These are phyloP conservation scores for Diplogasteroides magnus DNA, from an alignment of 1,140 invertebrate species.

Conservation along the genomic window DNA sequence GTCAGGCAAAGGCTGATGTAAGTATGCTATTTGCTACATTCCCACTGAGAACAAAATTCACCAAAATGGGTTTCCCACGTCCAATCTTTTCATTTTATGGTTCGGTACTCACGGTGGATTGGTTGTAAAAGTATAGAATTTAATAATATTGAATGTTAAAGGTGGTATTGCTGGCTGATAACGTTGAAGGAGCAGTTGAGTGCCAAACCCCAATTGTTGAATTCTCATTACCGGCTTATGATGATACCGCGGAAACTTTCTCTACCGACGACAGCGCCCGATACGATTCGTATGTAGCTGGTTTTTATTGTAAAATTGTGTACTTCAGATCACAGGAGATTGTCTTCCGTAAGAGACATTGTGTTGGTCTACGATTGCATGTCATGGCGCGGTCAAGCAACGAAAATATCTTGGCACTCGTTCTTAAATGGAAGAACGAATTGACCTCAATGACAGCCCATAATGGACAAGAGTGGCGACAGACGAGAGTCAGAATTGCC, in stretches of 20 bases:
- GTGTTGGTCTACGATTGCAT: neutral
- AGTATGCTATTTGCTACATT: too few relatives aligned
- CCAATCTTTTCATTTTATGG: neutral
- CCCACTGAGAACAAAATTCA: too few relatives aligned
- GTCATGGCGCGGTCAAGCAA: neutral
- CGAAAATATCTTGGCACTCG: neutral
- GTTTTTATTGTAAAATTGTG: too few relatives aligned
- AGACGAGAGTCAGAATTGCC: neutral
- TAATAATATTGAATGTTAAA: too few relatives aligned
- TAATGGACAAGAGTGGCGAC: neutral
- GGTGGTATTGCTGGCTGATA: neutral
- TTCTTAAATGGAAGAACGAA: neutral
- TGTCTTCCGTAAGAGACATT: neutral
- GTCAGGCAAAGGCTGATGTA: neutral
- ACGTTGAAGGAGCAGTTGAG: neutral
- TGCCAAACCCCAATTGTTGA: neutral
- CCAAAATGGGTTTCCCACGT: too few relatives aligned
- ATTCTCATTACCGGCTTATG: neutral
- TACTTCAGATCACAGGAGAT: too few relatives aligned
- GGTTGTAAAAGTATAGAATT: too few relatives aligned
- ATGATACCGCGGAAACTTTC: neutral
- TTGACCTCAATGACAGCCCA: neutral
- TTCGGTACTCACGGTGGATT: neutral
- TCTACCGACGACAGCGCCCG: too few relatives aligned
- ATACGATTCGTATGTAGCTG: too few relatives aligned